These are phyloP conservation scores for Epiblema foenella DNA, from an alignment of 2,888 invertebrate species.

Conservation along the genomic window DNA sequence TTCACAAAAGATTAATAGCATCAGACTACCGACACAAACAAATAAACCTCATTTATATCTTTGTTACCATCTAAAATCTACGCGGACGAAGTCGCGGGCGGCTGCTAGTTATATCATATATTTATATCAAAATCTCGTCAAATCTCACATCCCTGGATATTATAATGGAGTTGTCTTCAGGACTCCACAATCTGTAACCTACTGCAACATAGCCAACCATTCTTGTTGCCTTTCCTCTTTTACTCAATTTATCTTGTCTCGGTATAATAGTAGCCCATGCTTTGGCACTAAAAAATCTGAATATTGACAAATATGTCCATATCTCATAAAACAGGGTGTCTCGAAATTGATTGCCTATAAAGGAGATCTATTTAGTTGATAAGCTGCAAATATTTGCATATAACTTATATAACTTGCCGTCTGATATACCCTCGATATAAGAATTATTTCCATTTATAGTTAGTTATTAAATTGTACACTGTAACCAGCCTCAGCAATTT, in stretches of 20 bases:
- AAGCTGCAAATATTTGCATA: background rate
- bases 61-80: too few species aligned
- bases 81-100: too few species aligned
- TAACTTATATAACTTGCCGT: too few species aligned
- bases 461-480: too few species aligned
- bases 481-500: too few species aligned
- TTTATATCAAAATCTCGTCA: too few species aligned
- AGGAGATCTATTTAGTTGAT: constrained; percentile 1
- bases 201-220: background rate
- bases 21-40: too few species aligned
- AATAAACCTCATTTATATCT: too few species aligned
- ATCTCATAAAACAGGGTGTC: background rate
- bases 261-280: background rate
- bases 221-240: background rate
- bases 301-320: background rate
- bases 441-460: too few species aligned
- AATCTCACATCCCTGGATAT: background rate
- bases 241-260: background rate
- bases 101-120: too few species aligned
- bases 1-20: too few species aligned
- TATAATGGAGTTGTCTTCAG: background rate
- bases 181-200: background rate
- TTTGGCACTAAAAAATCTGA: background rate
- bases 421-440: too few species aligned
- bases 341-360: background rate